Base-by-base conservation (phyloP, 1,140 invertebrate species). In the Zaprionus davidi region DNA sequence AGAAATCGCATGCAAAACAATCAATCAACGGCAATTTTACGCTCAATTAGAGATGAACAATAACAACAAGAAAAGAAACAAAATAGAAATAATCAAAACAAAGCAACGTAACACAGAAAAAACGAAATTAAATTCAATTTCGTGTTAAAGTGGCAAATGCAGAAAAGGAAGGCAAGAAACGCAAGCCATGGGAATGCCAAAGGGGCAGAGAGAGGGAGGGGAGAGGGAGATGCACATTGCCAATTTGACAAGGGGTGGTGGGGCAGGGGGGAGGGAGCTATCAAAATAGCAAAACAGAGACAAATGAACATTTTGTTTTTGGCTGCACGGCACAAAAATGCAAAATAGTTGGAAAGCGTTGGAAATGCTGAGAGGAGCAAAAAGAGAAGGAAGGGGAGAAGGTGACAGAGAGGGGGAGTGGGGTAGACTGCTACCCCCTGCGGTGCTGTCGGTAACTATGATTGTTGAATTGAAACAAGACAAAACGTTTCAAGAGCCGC, bases 11-110 rank as follows among this genome's bases (percentile, higher is more conserved):
- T 90, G 86, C 82, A 90, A 90, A 85, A 82, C 88, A 91, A 91
- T 91, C 88, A 91, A 91, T 91, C 88, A 91, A 76, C 88, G 74
- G 82, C 81, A 88, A 91, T 91, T 91, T 91, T 79, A 85, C 88
- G 88, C 88, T 91, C 88, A 91, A 91, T 91, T 91, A 91, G 88
- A 91, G 88, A 81, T 76, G 62, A 34, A 64, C 65, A 59, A 55
- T 26, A 69, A 51, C 53, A 71, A 68, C 46, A 51, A 44, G 28
- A 51, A 38, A 56, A 78, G 20, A 49, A 44, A 62, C 31, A 34
- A 34, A 34, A 34, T 34, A 34, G 31, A 34, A 34, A 11, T 3
- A 69, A 59, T 51, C 59, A 70, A 65, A 76, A 81, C 49, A 70
- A 73, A 67, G 63, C 56, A 88, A 78, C 20, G 20, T 22, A 51